Base-by-base conservation (phyloP, 1,140 invertebrate species). In the Nymphalis io region DNA sequence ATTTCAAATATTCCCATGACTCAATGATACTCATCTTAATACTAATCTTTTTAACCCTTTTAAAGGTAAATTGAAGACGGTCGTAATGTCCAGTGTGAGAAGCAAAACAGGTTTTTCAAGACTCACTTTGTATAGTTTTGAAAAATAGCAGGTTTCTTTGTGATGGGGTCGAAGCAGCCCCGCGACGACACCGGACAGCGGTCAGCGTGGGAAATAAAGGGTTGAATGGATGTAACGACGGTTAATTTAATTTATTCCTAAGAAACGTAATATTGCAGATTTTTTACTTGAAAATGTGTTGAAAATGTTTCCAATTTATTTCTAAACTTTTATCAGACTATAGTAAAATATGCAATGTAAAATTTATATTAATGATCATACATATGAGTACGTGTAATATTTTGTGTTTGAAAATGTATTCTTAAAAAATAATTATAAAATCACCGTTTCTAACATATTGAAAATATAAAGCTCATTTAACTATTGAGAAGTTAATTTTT, bases 161-260 rank as follows among this genome's bases (percentile, higher is more conserved):
- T 51, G 59, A 66, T 40, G 74, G 72, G 74, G 73, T 75, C 20
- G 44, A 64, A 63, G 16, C 64, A 64, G 74, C 73, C 67, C 39
- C 46, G 58, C 33, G 63, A 61, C 59, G 58, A 53, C n/a, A 73
- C 68, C 70, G 83, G 83, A 82, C 84, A 80, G 63, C 71, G 83
- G 83, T 84, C 83, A 85, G 63, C 76, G 81, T 83, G 85, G 74
- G 85, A 84, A 84, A 73, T 62, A 38, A 62, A 80, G 83, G 84
- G 78, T 79, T 74, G 71, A 20, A 51, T 11, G 48, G 1, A 3
- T 23, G 20, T 1, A 15, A 55, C 20, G 13, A 27, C 23, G 15
- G 15, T 55, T 27, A 20, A 51, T 5, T 55, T 55, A 23, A 55
- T 55, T 55, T 27, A 12, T 16, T 3, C 10, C 16, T 33, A 55